Evolutionary conservation across 2,888 invertebrate species (phyloP).

Genomic region (Hyposoter dolosus): DNA sequence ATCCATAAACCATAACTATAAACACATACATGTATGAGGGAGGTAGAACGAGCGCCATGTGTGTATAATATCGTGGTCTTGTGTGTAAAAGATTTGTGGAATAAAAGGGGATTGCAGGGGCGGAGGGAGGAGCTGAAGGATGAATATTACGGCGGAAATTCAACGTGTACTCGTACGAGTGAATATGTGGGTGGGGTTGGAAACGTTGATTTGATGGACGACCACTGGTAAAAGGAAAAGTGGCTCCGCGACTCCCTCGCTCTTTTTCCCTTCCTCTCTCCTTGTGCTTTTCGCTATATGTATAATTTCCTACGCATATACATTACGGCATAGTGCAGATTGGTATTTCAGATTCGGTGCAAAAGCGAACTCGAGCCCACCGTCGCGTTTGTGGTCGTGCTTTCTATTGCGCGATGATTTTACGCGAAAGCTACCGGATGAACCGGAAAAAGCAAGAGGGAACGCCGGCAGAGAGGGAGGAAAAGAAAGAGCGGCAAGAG

Average conservation of each 20-base stretch:
- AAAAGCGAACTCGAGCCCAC: constrained; percentile 16
- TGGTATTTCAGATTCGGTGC: constrained; percentile 32
- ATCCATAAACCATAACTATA: not conserved
- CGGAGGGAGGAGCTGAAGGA: not conserved
- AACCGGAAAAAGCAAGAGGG: constrained; percentile 32
- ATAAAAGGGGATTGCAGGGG: not conserved
- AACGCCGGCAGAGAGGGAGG: not conserved
- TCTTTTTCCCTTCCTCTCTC: constrained; percentile 21
- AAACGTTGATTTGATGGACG: constrained; percentile 72
- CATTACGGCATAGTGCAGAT: constrained; percentile 1
- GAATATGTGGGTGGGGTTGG: constrained; percentile 33
- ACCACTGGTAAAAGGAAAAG: constrained; percentile 64
- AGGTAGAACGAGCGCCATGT: constrained; percentile 19
- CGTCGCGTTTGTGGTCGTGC: constrained; percentile 49
- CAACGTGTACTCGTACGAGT: constrained; percentile 44
- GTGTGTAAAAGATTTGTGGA: constrained; percentile 47
- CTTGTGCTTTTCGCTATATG: constrained; percentile 21
- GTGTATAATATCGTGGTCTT: constrained; percentile 35
- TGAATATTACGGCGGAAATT: constrained; percentile 65
- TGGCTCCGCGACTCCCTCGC: constrained; percentile 40
- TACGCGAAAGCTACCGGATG: constrained; percentile 38
- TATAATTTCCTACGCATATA: not conserved
- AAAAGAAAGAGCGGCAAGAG: constrained; percentile 24
- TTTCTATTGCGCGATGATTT: constrained; percentile 38
- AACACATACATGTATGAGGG: not conserved